Conservation (phyloP, 1,140 invertebrate species). For the honey bee (Apis mellifera) region Amel_HAv3.1 CM009931.2:9397501-9398000, state of each 20-base stretch:
- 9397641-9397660: slow-evolving; percentile 29
- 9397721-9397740: neutral
- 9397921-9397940: slow-evolving; percentile 43
- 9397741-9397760: slow-evolving; percentile 10
- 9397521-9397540: too few relatives aligned
- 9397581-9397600: slow-evolving; percentile 34
- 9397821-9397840: neutral
- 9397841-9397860: too few relatives aligned
- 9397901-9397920: slow-evolving; percentile 30
- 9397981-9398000: neutral
- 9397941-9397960: slow-evolving; percentile 35
- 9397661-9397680: slow-evolving; percentile 19
- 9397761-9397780: slow-evolving; percentile 30
- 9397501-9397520: neutral
- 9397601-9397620: slow-evolving; percentile 25
- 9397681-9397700: slow-evolving; percentile 36
- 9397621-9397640: slow-evolving; percentile 21
- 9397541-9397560: too few relatives aligned
- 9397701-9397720: slow-evolving; percentile 34
- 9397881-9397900: slow-evolving; percentile 28
- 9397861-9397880: slow-evolving; percentile 2
- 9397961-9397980: slow-evolving; percentile 19
- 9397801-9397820: neutral
- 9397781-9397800: neutral
- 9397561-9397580: slow-evolving; percentile 1